Evolutionary conservation across 2,888 invertebrate species (phyloP), one percentile per base, ranked within the genome.

Genomic region (Cheilosia impressa): DNA sequence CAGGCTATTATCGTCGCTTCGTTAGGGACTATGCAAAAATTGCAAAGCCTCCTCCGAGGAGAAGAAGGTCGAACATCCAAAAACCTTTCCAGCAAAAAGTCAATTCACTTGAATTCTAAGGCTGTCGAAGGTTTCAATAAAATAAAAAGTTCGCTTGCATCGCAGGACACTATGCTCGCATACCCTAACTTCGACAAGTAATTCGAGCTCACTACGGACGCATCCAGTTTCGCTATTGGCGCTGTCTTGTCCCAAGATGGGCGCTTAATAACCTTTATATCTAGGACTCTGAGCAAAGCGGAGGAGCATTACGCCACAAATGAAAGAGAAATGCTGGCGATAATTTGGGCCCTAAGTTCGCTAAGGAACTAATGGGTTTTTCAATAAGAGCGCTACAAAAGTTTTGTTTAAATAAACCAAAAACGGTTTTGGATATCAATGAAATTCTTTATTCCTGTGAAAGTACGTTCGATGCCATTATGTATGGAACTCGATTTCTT

Each of bases 1-100:
- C 24, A 24, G 24, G 24, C 24, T 24, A 24, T 4, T 24, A 24
- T 0, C 24, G 24, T 24, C 24, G 24, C 0, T 24, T 24, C 24
- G 5, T 24, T 24, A 24, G 24, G 4, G 24, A 24, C 4, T 27
- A 27, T 7, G 27, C 27, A 7, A 27, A 6, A 27, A 27, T 27
- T 6, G 27, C 27, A 27, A 27, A 6, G 27, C 27, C 24, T 27
- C 27, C 27, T 27, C 27, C 27, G 7, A 27, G 27, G 27, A 52
- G 58, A 58, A 38, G 68, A 68, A 27, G 76, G 76, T 17, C 66
- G 31, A 27, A 19, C 60, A 2, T 68, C 76, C 7, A 68, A 76
- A 76, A 57, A 55, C 45, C 10, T 27, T n/a, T 76, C 66, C 2
- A 76, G 19, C 38, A 58, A 22, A 58, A 58, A 58, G 17, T 10